phyloP scores from a whole-genome alignment of 2,888 invertebrate species.

The Frankliniella intonsa region DNA sequence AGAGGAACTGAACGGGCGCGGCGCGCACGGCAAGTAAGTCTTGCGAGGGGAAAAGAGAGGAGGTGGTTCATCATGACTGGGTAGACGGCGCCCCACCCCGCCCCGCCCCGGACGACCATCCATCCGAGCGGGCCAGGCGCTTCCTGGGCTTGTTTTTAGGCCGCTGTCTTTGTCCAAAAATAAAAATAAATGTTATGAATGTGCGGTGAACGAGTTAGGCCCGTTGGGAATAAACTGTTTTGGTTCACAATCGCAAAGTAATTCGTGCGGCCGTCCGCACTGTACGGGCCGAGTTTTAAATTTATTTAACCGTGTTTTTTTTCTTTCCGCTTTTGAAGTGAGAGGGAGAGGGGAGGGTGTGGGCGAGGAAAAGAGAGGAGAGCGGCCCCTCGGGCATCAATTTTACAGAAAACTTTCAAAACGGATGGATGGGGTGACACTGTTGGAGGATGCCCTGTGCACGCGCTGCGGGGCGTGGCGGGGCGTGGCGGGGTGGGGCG shows the following conservation, averaged over 20 bases:
- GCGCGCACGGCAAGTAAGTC: too few relatives aligned
- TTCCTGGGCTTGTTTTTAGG: too few relatives aligned
- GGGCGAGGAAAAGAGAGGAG: neutral
- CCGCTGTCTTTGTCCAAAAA: too few relatives aligned
- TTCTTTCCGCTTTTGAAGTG: neutral
- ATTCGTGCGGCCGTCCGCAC: neutral
- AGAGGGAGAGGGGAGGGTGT: too few relatives aligned
- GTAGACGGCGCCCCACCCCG: too few relatives aligned
- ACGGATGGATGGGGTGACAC: constrained; percentile 6
- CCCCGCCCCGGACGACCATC: too few relatives aligned
- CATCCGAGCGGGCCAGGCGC: too few relatives aligned
- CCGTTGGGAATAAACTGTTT: neutral
- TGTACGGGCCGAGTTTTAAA: neutral
- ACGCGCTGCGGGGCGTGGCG: too few relatives aligned
- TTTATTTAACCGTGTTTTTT: neutral
- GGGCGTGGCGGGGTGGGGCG: too few relatives aligned
- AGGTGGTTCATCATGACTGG: too few relatives aligned
- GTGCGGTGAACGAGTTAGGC: neutral
- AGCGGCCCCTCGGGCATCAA: neutral
- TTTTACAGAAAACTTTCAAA: constrained; percentile 7
- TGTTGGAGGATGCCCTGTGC: neutral
- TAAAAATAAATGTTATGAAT: neutral
- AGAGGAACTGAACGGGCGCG: too few relatives aligned
- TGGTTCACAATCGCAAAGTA: neutral
- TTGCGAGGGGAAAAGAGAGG: too few relatives aligned